phyloP scores from a whole-genome alignment of 1,140 invertebrate species.

The Ceratina japonica region DNA sequence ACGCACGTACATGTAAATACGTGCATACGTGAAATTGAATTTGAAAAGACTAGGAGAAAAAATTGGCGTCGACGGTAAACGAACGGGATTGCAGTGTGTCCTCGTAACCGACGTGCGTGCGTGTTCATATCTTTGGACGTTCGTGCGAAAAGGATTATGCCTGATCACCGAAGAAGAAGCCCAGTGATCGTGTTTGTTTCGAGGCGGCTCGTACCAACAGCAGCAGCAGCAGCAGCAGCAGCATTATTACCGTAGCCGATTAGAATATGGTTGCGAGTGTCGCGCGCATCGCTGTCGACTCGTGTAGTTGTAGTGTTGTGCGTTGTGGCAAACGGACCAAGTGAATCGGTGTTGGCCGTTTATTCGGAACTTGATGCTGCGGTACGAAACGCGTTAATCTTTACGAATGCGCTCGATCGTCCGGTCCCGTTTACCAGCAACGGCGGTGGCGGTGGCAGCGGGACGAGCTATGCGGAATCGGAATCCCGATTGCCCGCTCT shows the following conservation, averaged over 20 bases:
- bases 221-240: too few species aligned
- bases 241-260: constrained; percentile 29
- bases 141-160: not conserved
- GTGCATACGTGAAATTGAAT: constrained; percentile 28
- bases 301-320: constrained; percentile 42
- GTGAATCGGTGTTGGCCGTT: constrained; percentile 41
- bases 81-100: not conserved
- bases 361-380: not conserved
- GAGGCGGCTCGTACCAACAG: constrained; percentile 8
- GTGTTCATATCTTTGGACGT: not conserved
- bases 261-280: constrained; percentile 58
- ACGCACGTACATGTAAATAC: not conserved
- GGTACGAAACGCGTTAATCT: not conserved
- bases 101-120: not conserved
- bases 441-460: not conserved
- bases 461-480: constrained; percentile 50
- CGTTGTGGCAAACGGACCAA: constrained; percentile 22
- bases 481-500: constrained; percentile 34
- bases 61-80: not conserved
- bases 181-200: constrained; percentile 56
- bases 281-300: constrained; percentile 56
- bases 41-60: constrained; percentile 12
- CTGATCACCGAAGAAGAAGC: not conserved
- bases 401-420: constrained; percentile 42
- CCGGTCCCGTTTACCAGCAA: not conserved